phyloP scores from a whole-genome alignment of 2,888 invertebrate species.

The Phorcus lineatus region DNA sequence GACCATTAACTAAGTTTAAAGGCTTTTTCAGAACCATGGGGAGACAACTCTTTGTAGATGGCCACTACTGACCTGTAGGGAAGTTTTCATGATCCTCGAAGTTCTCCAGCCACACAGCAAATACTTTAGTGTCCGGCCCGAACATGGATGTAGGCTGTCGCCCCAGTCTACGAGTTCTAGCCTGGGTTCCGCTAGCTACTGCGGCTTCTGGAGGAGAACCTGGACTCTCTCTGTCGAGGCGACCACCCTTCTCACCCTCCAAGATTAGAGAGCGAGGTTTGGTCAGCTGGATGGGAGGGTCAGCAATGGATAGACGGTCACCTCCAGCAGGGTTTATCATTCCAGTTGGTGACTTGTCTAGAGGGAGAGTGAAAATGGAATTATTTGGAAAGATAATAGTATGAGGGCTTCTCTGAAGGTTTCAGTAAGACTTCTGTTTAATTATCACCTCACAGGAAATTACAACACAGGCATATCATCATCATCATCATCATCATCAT shows the following conservation, averaged over 20 bases:
- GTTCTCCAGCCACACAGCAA: conserved; percentile 97
- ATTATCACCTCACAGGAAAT: no score
- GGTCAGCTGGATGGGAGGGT: conserved; percentile 21
- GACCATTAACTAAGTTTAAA: no score
- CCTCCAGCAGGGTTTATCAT: not conserved
- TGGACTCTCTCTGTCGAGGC: conserved; percentile 51
- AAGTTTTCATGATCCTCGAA: conserved; percentile 93
- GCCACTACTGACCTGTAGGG: conserved; percentile 83
- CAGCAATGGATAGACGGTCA: not conserved
- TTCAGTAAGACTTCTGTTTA: no score
- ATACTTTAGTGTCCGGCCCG: conserved; percentile 74
- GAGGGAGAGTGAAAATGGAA: not conserved
- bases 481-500: no score
- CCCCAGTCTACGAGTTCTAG: conserved; percentile 52
- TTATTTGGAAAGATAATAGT: no score
- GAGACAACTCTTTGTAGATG: no score
- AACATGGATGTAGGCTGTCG: conserved; percentile 59
- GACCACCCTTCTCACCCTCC: conserved; percentile 66
- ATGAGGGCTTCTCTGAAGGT: no score
- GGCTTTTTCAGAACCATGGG: no score
- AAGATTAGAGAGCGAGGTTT: conserved; percentile 70
- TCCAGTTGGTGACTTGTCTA: conserved; percentile 54
- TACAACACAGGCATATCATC: no score
- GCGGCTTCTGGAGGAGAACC: conserved; percentile 62
- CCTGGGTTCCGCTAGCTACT: conserved; percentile 27